Conservation (phyloP, 2,113 vertebrate species). For the Chloroceryle aenea region DNA sequence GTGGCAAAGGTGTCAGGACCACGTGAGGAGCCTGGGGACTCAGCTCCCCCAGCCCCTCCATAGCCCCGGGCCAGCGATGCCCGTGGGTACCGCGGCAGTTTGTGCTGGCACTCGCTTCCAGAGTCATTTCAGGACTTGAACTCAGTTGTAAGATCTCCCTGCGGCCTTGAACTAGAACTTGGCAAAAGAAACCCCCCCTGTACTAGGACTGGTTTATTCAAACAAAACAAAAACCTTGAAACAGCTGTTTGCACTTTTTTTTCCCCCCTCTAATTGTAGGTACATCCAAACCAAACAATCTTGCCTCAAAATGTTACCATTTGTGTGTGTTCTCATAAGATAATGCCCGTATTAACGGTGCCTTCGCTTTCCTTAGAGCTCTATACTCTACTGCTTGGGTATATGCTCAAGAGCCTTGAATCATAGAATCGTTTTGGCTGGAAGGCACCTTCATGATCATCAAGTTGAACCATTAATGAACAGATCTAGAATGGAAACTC, state of each 20-base stretch:
- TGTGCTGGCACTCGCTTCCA: background rate
- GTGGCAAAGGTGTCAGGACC: background rate
- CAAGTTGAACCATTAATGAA: background rate
- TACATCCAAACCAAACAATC: slow-evolving; percentile 41
- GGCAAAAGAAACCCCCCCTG: background rate
- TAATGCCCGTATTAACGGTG: background rate
- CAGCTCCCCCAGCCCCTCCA: background rate
- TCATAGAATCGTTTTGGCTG: background rate
- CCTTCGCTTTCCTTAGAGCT: background rate
- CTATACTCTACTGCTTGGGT: background rate
- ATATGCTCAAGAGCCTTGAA: background rate
- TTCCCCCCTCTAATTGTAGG: background rate
- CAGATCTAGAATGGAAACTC: background rate
- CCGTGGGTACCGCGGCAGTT: background rate
- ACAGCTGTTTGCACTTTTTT: slow-evolving; percentile 12
- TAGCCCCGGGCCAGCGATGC: accelerated
- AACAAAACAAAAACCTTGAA: slow-evolving; percentile 47
- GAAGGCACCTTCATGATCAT: too few species aligned
- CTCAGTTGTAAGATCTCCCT: background rate
- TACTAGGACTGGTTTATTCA: slow-evolving; percentile 6
- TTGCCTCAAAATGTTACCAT: background rate
- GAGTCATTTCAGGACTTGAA: background rate
- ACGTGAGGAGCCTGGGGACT: background rate
- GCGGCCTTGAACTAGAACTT: background rate
- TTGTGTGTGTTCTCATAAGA: background rate